Conservation (phyloP, 2,113 vertebrate species). For the Fukomys damarensis region DNA sequence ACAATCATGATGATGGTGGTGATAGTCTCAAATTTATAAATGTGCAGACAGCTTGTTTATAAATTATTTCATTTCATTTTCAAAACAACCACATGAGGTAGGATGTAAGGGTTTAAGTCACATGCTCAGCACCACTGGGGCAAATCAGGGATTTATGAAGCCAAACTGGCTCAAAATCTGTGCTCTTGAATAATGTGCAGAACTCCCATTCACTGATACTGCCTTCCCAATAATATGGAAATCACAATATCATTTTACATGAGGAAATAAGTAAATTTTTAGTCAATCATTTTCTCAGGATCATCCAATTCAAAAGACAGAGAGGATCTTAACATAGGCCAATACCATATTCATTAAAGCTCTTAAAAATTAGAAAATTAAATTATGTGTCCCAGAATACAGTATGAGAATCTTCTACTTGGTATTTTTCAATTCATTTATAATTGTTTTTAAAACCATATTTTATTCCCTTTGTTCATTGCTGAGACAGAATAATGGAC, state of each 20-base stretch:
- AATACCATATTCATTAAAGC: not conserved
- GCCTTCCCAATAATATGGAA: not conserved
- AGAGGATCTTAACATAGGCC: not conserved
- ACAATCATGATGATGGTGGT: not conserved
- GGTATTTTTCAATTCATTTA: slow-evolving; percentile 35
- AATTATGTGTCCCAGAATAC: not conserved
- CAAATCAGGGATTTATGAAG: not conserved
- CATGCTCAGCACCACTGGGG: not conserved
- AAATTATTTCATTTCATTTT: slow-evolving; percentile 45
- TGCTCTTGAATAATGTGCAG: not conserved
- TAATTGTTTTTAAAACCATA: not conserved
- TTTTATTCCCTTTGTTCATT: not conserved
- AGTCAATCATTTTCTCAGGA: slow-evolving; percentile 25
- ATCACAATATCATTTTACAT: not conserved
- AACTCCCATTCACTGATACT: not conserved
- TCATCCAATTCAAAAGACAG: slow-evolving; percentile 29
- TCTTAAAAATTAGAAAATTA: slow-evolving; percentile 41
- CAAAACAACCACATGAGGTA: not conserved
- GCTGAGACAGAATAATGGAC: not conserved
- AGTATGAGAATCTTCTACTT: not conserved
- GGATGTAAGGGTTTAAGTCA: not conserved
- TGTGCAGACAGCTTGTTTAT: not conserved
- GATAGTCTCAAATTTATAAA: not conserved
- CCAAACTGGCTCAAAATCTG: not conserved
- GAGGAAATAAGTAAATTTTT: not conserved